A percentile compares a stretch with the other conserved stretches of the same genome.
These are phyloP conservation scores for Orchestia grillus DNA, from an alignment of 1,140 invertebrate genomes.

Conservation along the genomic window DNA sequence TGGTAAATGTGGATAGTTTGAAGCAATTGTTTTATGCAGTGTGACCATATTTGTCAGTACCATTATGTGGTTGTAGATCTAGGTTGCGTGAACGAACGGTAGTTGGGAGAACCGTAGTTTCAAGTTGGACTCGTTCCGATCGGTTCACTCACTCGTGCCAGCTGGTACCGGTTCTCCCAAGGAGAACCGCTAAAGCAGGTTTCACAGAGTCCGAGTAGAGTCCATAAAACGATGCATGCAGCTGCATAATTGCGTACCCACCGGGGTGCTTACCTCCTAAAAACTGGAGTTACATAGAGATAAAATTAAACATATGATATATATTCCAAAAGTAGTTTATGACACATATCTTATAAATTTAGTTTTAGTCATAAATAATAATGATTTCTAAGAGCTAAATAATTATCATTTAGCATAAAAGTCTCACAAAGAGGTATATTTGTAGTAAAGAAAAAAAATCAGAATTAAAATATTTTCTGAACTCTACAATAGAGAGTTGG, in stretches of 20 bases:
- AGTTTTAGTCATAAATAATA: no score
- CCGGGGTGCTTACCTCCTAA: not conserved
- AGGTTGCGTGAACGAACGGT: not conserved
- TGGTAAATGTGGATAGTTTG: not conserved
- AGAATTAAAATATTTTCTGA: not conserved
- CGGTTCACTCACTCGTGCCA: not conserved
- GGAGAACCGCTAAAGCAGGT: not conserved
- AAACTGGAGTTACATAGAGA: not conserved
- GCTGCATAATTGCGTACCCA: not conserved
- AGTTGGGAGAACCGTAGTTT: not conserved
- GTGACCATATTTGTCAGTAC: no score
- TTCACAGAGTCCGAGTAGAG: not conserved
- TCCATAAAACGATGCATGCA: not conserved
- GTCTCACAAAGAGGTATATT: not conserved
- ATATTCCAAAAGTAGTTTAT: no score
- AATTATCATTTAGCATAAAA: not conserved
- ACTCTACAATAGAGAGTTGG: not conserved
- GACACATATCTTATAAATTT: not conserved
- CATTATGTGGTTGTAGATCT: not conserved
- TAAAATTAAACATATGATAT: no score
- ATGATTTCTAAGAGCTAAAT: no score
- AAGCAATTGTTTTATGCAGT: not conserved
- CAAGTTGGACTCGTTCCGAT: not conserved
- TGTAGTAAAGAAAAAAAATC: not conserved
- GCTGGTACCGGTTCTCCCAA: not conserved